Conservation (phyloP, 1,140 invertebrate species). For the Caligus rogercresseyi region DNA sequence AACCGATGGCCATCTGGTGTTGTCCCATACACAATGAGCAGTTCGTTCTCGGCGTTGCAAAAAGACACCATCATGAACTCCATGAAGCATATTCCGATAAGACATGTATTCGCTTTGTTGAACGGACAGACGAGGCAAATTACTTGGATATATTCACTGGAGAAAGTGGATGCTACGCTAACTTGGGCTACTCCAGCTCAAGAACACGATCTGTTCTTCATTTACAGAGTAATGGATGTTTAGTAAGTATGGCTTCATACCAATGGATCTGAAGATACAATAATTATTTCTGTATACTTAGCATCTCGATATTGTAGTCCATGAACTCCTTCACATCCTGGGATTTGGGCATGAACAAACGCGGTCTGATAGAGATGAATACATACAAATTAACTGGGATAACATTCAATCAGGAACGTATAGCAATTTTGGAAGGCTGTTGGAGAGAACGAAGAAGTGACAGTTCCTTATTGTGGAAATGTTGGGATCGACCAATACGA, state of each 20-base stretch:
- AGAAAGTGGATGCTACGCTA: not conserved
- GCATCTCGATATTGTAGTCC: constrained; percentile 25
- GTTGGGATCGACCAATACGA: too few species aligned
- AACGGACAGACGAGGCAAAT: not conserved
- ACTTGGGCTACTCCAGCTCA: not conserved
- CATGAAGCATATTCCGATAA: not conserved
- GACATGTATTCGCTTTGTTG: not conserved
- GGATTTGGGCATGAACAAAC: constrained; percentile 32
- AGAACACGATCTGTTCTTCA: not conserved
- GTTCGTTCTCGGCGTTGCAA: not conserved
- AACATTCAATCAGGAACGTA: constrained; percentile 26
- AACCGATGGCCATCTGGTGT: not conserved
- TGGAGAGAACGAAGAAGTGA: too few species aligned
- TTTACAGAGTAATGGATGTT: not conserved
- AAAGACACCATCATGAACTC: not conserved
- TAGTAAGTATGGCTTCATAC: too few species aligned
- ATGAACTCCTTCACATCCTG: constrained; percentile 29
- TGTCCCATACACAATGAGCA: not conserved
- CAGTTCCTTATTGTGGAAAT: too few species aligned
- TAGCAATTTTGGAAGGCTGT: constrained; percentile 21
- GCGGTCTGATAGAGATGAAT: constrained; percentile 29
- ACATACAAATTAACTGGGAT: constrained; percentile 26
- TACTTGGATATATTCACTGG: not conserved
- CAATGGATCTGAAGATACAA: not conserved
- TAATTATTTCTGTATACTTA: not conserved